Base-by-base conservation (phyloP, 2,888 invertebrate genomes). In the Lomographa bimaculata region DNA sequence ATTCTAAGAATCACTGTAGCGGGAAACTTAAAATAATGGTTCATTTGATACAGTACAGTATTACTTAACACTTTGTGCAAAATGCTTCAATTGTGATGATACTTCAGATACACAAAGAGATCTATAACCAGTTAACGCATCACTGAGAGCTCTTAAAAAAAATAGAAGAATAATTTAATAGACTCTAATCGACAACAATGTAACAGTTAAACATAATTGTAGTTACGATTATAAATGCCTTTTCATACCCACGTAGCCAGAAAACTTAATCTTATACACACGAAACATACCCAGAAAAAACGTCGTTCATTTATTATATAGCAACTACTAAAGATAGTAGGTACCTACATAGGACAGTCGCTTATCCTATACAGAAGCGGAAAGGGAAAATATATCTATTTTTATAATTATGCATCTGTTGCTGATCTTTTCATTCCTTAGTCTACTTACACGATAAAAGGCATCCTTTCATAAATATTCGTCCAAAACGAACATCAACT, bases 401-500 rank as follows among this genome's bases (percentile, higher is more conserved):
- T 65, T 73, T 78, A 76, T 71, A 84, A 79, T 78, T 74, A 84
- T 78, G 76, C 76, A 69, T 76, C 54, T 53, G 9, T 63, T 57
- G 54, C 62, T 61, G 60, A 63, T 65, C 71, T 72, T 67, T 64
- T 64, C 57, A 7, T 19, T 7, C 45, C 82, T 84, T 83, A 85
- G 52, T 58, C 83, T 85, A 87, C 85, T 85, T 85, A 86, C 73
- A 79, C 62, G 65, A 79, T 79, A 84, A 83, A 86, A 86, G 86
- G 86, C 86, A 86, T 80, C 85, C 64, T 72, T 84, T 80, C 76
- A 80, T 79, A 79, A 66, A 77, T 75, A 70, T 66, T 70, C 71
- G 70, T 68, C 73, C 61, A 56, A 70, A 71, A 66, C 60, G 57
- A 73, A 75, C 70, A 69, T 64, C 18, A 36, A 32, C 17, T 43